Evolutionary conservation across 2,888 invertebrate genomes (phyloP).

Genomic region (Odontothrips loti): DNA sequence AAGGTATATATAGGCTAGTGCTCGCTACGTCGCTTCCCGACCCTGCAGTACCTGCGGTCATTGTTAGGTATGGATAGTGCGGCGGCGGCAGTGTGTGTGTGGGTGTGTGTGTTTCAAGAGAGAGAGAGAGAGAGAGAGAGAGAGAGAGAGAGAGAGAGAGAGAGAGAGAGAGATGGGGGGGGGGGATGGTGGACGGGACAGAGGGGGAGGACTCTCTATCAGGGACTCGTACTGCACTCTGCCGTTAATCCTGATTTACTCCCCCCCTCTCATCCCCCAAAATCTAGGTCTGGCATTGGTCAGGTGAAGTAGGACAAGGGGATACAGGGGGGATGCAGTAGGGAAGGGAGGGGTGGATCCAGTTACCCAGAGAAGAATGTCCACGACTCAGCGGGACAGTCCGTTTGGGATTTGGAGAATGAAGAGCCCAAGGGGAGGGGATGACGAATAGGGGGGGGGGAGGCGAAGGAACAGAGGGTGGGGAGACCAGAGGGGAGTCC

Average conservation of each 20-base stretch:
- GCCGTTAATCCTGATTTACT: slow-evolving; percentile 18
- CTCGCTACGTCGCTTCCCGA: too few species aligned
- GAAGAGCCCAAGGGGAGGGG: neutral
- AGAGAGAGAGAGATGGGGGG: neutral
- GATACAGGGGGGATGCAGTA: neutral
- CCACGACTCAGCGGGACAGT: neutral
- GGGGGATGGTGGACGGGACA: neutral
- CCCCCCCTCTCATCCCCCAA: neutral
- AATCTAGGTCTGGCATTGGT: neutral
- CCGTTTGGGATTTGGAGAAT: neutral
- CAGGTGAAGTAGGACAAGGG: neutral
- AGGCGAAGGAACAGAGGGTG: neutral
- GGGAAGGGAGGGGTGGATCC: neutral
- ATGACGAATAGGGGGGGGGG: neutral
- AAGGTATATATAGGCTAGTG: too few species aligned
- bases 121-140: neutral
- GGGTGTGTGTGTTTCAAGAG: neutral
- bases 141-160: neutral
- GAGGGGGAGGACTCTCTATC: neutral
- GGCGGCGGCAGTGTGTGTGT: too few species aligned
- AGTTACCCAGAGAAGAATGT: slow-evolving; percentile 8
- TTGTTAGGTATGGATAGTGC: too few species aligned
- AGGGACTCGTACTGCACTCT: neutral
- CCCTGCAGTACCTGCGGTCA: too few species aligned
- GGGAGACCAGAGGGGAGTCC: neutral